Evolutionary conservation across 1,140 invertebrate species (phyloP), one percentile per base, ranked within the genome.

Genomic region (Mya arenaria): DNA sequence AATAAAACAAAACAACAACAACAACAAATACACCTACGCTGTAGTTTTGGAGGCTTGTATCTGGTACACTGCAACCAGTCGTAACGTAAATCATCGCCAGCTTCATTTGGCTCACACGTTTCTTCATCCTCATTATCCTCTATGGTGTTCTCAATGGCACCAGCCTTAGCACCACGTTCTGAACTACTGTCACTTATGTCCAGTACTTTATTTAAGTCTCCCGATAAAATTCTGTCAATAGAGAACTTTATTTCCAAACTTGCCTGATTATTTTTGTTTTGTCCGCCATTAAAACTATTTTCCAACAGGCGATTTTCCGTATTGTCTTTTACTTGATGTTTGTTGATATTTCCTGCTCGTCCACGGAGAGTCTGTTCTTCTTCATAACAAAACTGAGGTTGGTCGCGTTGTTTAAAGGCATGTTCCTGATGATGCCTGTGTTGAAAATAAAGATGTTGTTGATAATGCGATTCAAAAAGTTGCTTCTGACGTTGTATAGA

Each of bases 31-130:
- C 32, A 94, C 94, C 95, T 94, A 94, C 95, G 93, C 86, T 95
- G 95, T 73, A 96, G 87, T 87, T 95, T 96, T 4, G 96, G 96
- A 5, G 96, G 96, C 84, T 94, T 95, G 87, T 96, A 96, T 79
- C 96, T 92, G 0, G 96, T 96, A 85, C 96, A 96, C 71, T 95
- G 95, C 36, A 96, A 90, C 96, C 96, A 96, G 15, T 88, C 86
- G 56, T 87, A 91, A 30, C 32, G 48, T 28, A 66, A 48, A 52
- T 68, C 79, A n/a, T 56, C 52, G 52, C 34, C 39, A 25, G 37
- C 37, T 28, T 71, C 65, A 3, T 63, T 74, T 25, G 56, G 74
- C 10, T 56, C 65, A 28, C 52, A 30, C 37, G 13, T 62, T 37
- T 69, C 66, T 37, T 82, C 66, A 28, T 83, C 80, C 0, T 80